Percentiles rank a stretch among this genome's conserved stretches.
phyloP scores from a whole-genome alignment of 1,140 invertebrate genomes.

The Zaprionus ghesquierei region DNA sequence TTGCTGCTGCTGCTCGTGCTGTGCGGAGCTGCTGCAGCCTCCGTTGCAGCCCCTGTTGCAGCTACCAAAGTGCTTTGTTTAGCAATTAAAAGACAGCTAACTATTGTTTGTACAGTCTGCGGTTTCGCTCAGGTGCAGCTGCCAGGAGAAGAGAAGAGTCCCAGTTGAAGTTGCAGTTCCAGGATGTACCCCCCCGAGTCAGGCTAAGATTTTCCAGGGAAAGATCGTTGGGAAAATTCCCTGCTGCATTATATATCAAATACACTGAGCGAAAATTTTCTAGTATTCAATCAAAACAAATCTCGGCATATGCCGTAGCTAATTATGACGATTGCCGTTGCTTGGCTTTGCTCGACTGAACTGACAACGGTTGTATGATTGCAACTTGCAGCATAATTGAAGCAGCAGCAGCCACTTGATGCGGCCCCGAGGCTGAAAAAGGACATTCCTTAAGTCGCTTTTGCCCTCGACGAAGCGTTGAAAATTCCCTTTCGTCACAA shows the following conservation, averaged over 20 bases:
- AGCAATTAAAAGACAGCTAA: slow-evolving; percentile 65
- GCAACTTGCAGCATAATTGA: slow-evolving; percentile 27
- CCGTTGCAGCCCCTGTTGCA: slow-evolving; percentile 9
- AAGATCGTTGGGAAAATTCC: neutral
- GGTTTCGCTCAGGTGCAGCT: slow-evolving; percentile 60
- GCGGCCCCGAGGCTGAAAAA: slow-evolving; percentile 44
- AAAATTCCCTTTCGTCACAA: slow-evolving; percentile 77
- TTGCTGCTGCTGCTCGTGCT: slow-evolving; percentile 14
- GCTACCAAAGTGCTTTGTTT: slow-evolving; percentile 55
- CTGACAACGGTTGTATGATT: slow-evolving; percentile 27
- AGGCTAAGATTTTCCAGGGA: neutral
- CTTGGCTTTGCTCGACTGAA: slow-evolving; percentile 11
- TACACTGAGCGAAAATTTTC: too few species aligned
- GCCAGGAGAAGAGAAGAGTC: slow-evolving; percentile 23
- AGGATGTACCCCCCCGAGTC: slow-evolving; percentile 31
- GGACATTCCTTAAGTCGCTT: slow-evolving; percentile 54
- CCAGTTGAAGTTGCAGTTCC: slow-evolving; percentile 7
- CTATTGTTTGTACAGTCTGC: slow-evolving; percentile 58
- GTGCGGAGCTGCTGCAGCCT: neutral
- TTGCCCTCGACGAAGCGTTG: slow-evolving; percentile 58
- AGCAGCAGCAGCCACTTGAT: slow-evolving; percentile 38
- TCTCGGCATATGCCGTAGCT: too few species aligned
- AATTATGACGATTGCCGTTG: too few species aligned
- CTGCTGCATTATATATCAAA: neutral
- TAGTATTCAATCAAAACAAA: too few species aligned